phyloP scores from a whole-genome alignment of 2,888 invertebrate genomes.

The Eucera pruinosa region DNA sequence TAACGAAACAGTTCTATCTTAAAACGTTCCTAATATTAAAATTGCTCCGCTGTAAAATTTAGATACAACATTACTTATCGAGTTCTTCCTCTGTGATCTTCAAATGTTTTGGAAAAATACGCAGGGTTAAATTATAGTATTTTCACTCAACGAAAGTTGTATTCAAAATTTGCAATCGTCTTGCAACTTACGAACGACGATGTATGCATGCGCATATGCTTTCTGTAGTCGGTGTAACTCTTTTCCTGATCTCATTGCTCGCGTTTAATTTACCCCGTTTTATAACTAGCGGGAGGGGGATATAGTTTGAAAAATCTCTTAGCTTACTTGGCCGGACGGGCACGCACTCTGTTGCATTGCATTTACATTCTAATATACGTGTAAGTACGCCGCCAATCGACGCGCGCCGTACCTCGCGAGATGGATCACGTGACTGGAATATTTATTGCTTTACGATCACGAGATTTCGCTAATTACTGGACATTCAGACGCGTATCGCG shows the following conservation, averaged over 20 bases:
- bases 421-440: slow-evolving; percentile 37
- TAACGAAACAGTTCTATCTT: no score
- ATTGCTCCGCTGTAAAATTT: no score
- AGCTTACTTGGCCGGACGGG: background rate
- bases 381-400: background rate
- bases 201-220: no score
- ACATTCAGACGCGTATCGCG: slow-evolving; percentile 26
- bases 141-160: no score
- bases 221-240: background rate
- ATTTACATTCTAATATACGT: slow-evolving; percentile 42
- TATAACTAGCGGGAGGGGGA: background rate
- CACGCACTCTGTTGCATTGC: background rate
- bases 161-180: no score
- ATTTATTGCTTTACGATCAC: slow-evolving; percentile 42
- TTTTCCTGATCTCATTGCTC: background rate
- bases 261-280: slow-evolving; percentile 22
- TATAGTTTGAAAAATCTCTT: background rate
- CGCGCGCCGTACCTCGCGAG: slow-evolving; percentile 1
- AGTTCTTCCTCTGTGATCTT: no score
- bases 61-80: no score
- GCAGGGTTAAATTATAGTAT: no score
- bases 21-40: no score
- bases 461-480: slow-evolving; percentile 46
- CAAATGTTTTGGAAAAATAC: no score
- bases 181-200: no score